Evolutionary conservation across 2,797 vertebrate genomes (phyloP), one percentile per base, ranked within the genome.

Genomic region (Meriones psammophilus): DNA sequence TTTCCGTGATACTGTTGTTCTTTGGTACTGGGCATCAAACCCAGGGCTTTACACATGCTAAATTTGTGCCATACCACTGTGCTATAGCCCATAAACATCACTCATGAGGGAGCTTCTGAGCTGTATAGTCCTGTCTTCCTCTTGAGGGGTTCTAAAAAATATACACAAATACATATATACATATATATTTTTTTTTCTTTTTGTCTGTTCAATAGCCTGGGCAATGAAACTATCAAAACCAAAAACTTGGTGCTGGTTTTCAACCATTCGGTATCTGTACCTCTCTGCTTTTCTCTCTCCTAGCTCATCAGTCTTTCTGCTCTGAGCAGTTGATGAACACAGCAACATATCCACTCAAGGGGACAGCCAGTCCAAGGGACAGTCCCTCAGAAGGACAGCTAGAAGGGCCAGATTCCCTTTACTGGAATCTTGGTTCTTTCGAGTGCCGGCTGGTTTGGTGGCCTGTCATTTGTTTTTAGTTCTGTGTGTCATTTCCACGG

Each of bases 91-190:
- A 15, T 58, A 18, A 18, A 17, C 8, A 17, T 42, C 5, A 60
- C 46, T 79, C 64, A 58, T 86, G 50, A 56, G 58, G 68, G 20
- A 78, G 85, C 91, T 71, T 50, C 68, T 68, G 46, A 46, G 17
- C 42, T 84, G 8, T 74, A 26, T 28, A 58, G 3, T 36, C 42
- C 69, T 30, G 24, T 15, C 8, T 83, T 22, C 60, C 18, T 86
- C 26, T 92, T 90, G 24, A 84, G 13, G 28, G 54, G n/a, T 69
- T 28, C 86, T 91, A n/a, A 85, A 81, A 88, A 78, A 88, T 78
- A 17, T 50, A 50, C 50, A 50, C 10, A 50, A 1, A 50, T 50
- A 50, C 9, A 1, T 50, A 50, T 10, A 10, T 50, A 50, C 39
- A 39, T 39, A 39, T 39, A 39, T 39, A 39, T 39, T 18, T 5